phyloP scores from a whole-genome alignment of 2,797 vertebrate species.

The Hippoglossus hippoglossus region DNA sequence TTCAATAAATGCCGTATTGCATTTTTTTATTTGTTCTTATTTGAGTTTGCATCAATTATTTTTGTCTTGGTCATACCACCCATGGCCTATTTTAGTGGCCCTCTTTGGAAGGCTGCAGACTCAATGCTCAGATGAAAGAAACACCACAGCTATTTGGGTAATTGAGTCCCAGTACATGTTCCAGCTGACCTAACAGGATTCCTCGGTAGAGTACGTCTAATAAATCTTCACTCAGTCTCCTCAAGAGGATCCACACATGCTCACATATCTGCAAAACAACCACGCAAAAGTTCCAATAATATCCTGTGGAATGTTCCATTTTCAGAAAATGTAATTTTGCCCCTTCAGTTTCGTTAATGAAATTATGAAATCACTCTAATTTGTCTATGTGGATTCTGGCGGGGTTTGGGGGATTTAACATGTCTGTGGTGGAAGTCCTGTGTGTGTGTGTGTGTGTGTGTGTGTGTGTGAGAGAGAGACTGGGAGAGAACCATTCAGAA shows the following conservation, averaged over 20 bases:
- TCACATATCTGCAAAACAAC: slow-evolving; percentile 22
- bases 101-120: slow-evolving; percentile 47
- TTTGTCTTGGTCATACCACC: slow-evolving; percentile 21
- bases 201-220: slow-evolving; percentile 34
- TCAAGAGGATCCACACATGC: slow-evolving; percentile 27
- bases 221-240: slow-evolving; percentile 50
- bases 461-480: background rate
- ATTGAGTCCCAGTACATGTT: slow-evolving; percentile 62
- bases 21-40: slow-evolving; percentile 22
- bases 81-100: slow-evolving; percentile 53
- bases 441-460: slow-evolving; percentile 1
- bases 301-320: background rate
- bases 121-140: slow-evolving; percentile 65
- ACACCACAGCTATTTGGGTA: slow-evolving; percentile 61
- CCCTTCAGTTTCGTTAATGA: background rate
- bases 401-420: background rate
- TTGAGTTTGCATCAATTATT: slow-evolving; percentile 18
- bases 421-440: slow-evolving; percentile 13
- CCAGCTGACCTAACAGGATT: slow-evolving; percentile 67
- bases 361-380: too few species aligned
- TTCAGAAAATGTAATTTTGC: background rate
- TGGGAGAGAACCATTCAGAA: slow-evolving; percentile 60
- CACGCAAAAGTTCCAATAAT: background rate
- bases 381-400: background rate
- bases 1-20: background rate